phyloP scores from a whole-genome alignment of 1,140 invertebrate species.

The Papilio xuthus region DNA sequence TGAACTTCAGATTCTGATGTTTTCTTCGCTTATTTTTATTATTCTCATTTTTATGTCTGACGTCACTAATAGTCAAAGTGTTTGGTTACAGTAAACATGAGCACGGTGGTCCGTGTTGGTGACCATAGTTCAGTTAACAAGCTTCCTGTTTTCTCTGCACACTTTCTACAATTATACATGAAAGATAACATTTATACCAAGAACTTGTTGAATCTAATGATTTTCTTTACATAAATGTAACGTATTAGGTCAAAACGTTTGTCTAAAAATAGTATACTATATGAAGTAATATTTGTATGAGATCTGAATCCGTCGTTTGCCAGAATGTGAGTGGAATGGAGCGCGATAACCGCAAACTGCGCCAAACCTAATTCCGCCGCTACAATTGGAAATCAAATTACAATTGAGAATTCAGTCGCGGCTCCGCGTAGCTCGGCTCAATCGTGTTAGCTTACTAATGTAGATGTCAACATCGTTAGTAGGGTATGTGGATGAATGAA shows the following conservation, averaged over 20 bases:
- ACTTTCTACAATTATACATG: not conserved
- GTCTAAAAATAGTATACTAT: too few species aligned
- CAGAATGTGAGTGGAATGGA: not conserved
- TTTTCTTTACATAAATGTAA: too few species aligned
- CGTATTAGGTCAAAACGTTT: too few species aligned
- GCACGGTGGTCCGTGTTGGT: not conserved
- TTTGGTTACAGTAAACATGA: constrained; percentile 12
- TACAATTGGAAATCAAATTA: constrained; percentile 27
- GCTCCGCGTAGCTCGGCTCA: not conserved
- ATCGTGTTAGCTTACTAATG: constrained; percentile 7
- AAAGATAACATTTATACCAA: not conserved
- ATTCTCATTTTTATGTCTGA: not conserved
- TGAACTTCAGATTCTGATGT: constrained; percentile 1
- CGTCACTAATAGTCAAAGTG: not conserved
- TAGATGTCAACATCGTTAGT: constrained; percentile 23
- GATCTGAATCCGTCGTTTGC: not conserved
- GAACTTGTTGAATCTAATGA: too few species aligned
- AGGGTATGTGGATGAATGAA: not conserved
- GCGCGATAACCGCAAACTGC: constrained; percentile 24
- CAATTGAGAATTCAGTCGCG: constrained; percentile 12
- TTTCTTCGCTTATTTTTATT: constrained; percentile 8
- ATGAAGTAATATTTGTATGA: not conserved
- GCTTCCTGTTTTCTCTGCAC: constrained; percentile 7
- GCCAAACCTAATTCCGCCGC: constrained; percentile 15
- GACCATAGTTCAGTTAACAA: not conserved